Evolutionary conservation across 2,888 invertebrate species (phyloP), one percentile per base, ranked within the genome.

Genomic region (Napeogenes inachia): DNA sequence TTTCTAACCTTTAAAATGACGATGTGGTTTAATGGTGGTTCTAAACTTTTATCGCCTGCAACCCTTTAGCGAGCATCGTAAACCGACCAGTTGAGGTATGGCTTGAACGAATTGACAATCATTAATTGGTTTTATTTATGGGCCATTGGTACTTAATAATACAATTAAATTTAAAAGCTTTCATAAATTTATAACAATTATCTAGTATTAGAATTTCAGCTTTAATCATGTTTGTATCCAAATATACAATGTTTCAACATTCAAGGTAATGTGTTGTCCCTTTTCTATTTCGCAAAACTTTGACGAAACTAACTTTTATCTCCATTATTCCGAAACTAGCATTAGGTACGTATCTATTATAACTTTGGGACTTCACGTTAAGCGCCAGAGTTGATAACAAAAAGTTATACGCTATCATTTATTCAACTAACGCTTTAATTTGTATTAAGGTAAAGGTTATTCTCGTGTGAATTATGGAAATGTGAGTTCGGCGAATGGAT

Each of bases 1-100:
- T 63, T 57, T 59, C 53, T n/a, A 57, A 60, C 56, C 59, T 56
- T 57, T 63, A 63, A 63, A 63, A 50, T 58, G 54, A 62, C 62
- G 35, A 47, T 8, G 56, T 53, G 38, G 59, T 57, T 54, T 61
- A 54, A 61, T 57, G 57, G 32, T 33, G 21, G 53, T 13, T 57
- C 63, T 57, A 59, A 54, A 45, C 12, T 60, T 59, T 59, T 59
- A 59, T 63, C 59, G 56, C 38, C 59, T 54, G 56, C 54, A 60
- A 60, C 59, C 63, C 63, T 63, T 60, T 50, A 50, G 57, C 57
- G 13, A 50, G 57, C 13, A 46, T 61, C 57, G 46, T 57, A 13
- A 61, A 56, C 61, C 54, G 45, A 61, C 57, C 0, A 54, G 57
- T 50, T 50, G 30, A 30, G 30, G n/a, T 30, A 47, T 30, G 30